These are phyloP conservation scores for crab-eating macaque (Macaca fascicularis) DNA, from an alignment of 2,113 vertebrate species.

Conservation along the genomic window DNA sequence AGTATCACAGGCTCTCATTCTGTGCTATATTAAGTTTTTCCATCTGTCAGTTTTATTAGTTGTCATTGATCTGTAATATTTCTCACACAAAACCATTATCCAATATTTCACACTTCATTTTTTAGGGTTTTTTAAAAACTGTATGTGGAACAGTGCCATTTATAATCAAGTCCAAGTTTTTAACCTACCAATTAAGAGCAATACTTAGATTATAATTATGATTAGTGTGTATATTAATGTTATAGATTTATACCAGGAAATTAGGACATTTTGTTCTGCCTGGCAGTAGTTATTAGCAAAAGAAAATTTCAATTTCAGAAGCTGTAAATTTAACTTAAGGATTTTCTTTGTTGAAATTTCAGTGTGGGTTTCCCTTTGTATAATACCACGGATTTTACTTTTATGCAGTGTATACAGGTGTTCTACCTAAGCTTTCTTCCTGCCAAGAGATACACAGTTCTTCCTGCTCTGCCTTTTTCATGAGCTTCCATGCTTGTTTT, in stretches of 20 bases:
- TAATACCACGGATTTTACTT: background rate
- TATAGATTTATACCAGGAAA: constrained; percentile 58
- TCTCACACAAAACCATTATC: constrained; percentile 72
- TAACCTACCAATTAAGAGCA: constrained; percentile 74
- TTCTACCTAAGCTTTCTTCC: background rate
- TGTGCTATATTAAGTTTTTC: constrained; percentile 70
- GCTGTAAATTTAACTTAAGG: constrained; percentile 61
- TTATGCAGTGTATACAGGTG: background rate
- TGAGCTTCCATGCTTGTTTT: background rate
- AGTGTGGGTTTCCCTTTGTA: background rate
- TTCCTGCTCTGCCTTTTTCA: background rate
- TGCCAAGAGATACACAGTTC: background rate
- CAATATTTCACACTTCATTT: constrained; percentile 72
- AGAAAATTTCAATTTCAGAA: constrained; percentile 64
- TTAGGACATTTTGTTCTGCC: constrained; percentile 65
- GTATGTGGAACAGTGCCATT: constrained; percentile 62
- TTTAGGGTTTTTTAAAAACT: constrained; percentile 30
- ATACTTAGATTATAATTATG: constrained; percentile 69
- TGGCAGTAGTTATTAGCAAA: constrained; percentile 65
- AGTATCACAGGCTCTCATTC: constrained; percentile 58
- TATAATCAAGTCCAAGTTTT: constrained; percentile 69
- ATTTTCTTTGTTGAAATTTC: constrained; percentile 54
- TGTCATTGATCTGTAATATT: constrained; percentile 77
- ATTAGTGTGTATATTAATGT: constrained; percentile 65
- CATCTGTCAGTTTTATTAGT: constrained; percentile 77